Evolutionary conservation across 2,113 vertebrate species (phyloP).

Genomic region (Platichthys stellatus): DNA sequence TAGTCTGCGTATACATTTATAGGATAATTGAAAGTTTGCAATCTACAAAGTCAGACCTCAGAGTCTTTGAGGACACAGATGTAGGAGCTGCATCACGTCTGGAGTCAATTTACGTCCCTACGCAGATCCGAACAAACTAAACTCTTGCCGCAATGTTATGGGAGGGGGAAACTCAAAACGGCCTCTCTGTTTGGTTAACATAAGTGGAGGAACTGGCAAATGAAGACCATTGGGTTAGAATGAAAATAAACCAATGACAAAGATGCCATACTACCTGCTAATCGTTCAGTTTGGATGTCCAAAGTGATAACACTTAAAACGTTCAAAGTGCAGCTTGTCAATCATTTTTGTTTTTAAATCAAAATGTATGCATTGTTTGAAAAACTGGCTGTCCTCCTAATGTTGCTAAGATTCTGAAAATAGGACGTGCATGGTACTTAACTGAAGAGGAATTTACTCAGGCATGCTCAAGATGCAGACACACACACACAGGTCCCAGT

Average conservation of each 20-base stretch:
- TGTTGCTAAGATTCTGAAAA: neutral
- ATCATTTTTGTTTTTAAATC: neutral
- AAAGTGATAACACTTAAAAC: neutral
- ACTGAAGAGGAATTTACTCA: constrained; percentile 32
- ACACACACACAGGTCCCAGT: constrained; percentile 26
- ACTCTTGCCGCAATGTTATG: constrained; percentile 67
- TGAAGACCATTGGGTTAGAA: constrained; percentile 41
- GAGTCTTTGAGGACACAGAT: constrained; percentile 77
- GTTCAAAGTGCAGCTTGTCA: neutral
- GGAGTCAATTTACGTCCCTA: constrained; percentile 71
- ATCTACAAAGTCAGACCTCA: constrained; percentile 77
- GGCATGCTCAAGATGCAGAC: constrained; percentile 42
- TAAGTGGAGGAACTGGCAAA: constrained; percentile 53
- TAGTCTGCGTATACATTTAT: constrained; percentile 68
- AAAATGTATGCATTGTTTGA: neutral
- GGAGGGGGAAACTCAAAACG: constrained; percentile 59
- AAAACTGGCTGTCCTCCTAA: neutral
- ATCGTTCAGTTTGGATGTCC: constrained; percentile 1
- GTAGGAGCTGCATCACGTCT: constrained; percentile 59
- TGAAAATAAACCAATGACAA: constrained; percentile 59
- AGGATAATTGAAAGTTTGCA: constrained; percentile 74
- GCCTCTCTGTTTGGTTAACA: constrained; percentile 64
- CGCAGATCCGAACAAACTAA: constrained; percentile 49
- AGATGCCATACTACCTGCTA: constrained; percentile 19
- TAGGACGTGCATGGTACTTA: neutral